A percentile compares a stretch with the other conserved stretches of the same genome.
These are phyloP conservation scores for Glaucidium brasilianum DNA, from an alignment of 2,113 vertebrate species.

Conservation along the genomic window DNA sequence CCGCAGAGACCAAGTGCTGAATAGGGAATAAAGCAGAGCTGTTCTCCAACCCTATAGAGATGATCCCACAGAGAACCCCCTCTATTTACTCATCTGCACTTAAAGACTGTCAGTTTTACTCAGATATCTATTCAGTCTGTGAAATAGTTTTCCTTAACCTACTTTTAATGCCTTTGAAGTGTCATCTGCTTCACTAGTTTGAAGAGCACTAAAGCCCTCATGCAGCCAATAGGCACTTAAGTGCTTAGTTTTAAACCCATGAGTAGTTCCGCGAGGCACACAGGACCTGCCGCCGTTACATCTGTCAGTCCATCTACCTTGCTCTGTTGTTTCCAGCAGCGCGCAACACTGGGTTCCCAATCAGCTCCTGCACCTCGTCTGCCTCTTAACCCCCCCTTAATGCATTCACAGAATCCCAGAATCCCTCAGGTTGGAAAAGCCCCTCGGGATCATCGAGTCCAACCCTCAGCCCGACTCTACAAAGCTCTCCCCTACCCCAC, in stretches of 20 bases:
- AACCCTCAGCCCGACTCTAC: too few relatives aligned
- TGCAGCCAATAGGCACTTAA: neutral
- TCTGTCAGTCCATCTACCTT: neutral
- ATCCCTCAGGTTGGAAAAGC: too few relatives aligned
- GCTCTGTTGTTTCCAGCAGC: neutral
- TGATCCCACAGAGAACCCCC: neutral
- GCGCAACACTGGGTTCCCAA: neutral
- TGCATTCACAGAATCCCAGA: too few relatives aligned
- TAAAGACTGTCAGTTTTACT: neutral
- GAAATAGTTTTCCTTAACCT: constrained; percentile 31
- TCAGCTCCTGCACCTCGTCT: neutral
- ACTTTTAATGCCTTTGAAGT: constrained; percentile 21
- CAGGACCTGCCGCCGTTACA: rapidly evolving
- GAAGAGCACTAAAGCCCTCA: neutral
- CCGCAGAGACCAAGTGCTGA: neutral
- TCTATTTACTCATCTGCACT: neutral
- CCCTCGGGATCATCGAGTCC: too few relatives aligned
- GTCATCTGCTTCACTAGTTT: constrained; percentile 30
- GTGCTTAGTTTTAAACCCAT: neutral
- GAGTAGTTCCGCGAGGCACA: neutral
- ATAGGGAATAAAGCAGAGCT: neutral
- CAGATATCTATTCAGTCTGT: neutral
- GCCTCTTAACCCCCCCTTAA: neutral
- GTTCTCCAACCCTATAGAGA: neutral
- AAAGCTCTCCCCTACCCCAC: too few relatives aligned